Conservation (phyloP, 92 coral and sea anemone genomes). For the Actinernus sp. region DNA sequence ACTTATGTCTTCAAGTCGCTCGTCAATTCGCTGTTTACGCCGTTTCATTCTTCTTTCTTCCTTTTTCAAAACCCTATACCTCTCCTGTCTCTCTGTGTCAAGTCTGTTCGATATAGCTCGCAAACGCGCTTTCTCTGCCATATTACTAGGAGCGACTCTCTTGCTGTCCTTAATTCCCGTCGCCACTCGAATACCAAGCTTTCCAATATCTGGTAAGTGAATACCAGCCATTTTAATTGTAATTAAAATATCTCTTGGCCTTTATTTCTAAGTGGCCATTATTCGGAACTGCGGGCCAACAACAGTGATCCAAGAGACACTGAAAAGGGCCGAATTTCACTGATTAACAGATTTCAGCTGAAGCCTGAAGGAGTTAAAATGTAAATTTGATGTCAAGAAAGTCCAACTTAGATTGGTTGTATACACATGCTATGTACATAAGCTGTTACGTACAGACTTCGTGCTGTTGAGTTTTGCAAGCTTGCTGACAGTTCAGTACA, state of each 20-base stretch:
- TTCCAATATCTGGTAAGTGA: constrained; percentile 84
- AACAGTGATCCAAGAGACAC: too few relatives aligned
- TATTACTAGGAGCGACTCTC: constrained; percentile 72
- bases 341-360: too few relatives aligned
- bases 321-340: too few relatives aligned
- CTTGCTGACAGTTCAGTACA: too few relatives aligned
- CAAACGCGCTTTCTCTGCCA: constrained; percentile 72
- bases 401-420: neutral
- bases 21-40: constrained; percentile 63
- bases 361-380: neutral
- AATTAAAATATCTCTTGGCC: too few relatives aligned
- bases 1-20: constrained; percentile 62
- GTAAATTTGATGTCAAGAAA: constrained; percentile 1
- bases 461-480: too few relatives aligned
- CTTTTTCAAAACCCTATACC: constrained; percentile 59
- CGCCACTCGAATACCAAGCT: constrained; percentile 84
- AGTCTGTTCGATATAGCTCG: constrained; percentile 68
- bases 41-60: constrained; percentile 71
- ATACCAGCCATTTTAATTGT: constrained; percentile 83
- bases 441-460: too few relatives aligned
- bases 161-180: constrained; percentile 78
- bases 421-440: neutral
- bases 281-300: too few relatives aligned
- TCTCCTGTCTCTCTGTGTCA: constrained; percentile 76
- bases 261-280: too few relatives aligned